phyloP scores from a whole-genome alignment of 30 jellyfish, hydroid and myxozoan species.

The Cassiopea xamachana region DNA sequence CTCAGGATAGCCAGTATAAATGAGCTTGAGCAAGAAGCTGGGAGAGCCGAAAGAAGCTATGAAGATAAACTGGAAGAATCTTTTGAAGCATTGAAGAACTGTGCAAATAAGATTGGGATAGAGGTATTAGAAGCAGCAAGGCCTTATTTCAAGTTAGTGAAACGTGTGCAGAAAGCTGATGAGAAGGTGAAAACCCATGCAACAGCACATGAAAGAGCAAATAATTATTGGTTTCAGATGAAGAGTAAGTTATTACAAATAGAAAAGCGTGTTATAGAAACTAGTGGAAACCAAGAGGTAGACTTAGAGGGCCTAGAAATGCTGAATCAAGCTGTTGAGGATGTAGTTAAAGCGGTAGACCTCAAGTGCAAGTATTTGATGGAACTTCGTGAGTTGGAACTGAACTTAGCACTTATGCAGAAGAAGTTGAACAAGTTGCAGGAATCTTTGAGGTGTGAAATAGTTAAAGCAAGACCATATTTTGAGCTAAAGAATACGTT shows the following conservation, averaged over 20 bases:
- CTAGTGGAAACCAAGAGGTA: slow-evolving; percentile 7
- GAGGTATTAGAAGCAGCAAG: slow-evolving; percentile 12
- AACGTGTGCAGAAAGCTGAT: neutral
- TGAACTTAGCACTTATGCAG: neutral
- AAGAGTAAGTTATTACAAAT: neutral
- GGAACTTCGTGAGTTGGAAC: neutral
- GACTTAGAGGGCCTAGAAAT: slow-evolving; percentile 12
- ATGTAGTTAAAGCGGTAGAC: slow-evolving; percentile 1
- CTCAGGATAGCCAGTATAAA: slow-evolving; percentile 3
- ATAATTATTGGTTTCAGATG: neutral
- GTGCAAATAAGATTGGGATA: slow-evolving; percentile 13
- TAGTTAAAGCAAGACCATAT: slow-evolving; percentile 37
- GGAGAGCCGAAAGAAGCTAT: slow-evolving; percentile 6
- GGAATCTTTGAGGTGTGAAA: neutral
- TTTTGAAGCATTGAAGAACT: neutral
- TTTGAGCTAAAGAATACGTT: slow-evolving; percentile 15
- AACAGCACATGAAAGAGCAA: neutral
- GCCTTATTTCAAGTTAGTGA: slow-evolving; percentile 25
- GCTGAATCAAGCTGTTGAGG: slow-evolving; percentile 11
- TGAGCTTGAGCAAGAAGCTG: slow-evolving; percentile 26
- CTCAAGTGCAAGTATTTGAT: neutral
- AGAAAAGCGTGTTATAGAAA: neutral
- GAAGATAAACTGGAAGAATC: slow-evolving; percentile 10
- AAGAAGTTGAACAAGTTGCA: slow-evolving; percentile 4
- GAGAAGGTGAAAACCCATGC: neutral